Base-by-base conservation (phyloP, 2,888 invertebrate species). In the Hirtodrosophila histrioides region DNA sequence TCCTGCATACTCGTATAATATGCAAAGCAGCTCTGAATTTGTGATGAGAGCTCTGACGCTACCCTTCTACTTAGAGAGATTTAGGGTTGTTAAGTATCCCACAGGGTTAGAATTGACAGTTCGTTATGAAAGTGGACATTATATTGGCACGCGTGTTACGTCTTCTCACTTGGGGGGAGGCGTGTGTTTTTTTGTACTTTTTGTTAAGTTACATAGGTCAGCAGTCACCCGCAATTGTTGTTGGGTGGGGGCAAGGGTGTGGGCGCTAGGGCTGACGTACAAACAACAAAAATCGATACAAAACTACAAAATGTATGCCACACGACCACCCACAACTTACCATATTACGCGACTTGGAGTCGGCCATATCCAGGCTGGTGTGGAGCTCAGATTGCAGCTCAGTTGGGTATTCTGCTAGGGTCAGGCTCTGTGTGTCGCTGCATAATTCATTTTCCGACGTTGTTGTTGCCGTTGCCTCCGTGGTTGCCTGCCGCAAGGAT, bases 291-390 rank as follows among this genome's bases (percentile, higher is more conserved):
- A 70, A 74, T 74, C 74, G 69, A 74, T 74, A 75, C 1, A 49
- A 58, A 41, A 5, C 4, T 62, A 54, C 43, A 76, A 60, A 74
- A 77, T 66, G 68, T 80, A 74, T 68, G 69, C 46, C 31, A 31
- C 29, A 53, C 24, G 37, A 33, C 33, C n/a, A 24, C 35, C 43
- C 46, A 57, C 39, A 61, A 71, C 82, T 79, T 55, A 82, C 82
- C 82, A 82, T 79, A 77, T 82, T 82, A 56, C 82, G 86, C 53
- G 84, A 65, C 63, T 78, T 83, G 56, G 71, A 67, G 53, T 54
- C 48, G 41, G 66, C 71, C 71, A 69, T 77, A 23, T 67, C 55
- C 50, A 61, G 65, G 40, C 60, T 54, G 29, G 27, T 6, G 6
- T 17, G 17, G 1, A 17, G 17, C 17, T 31, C 7, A 44, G 50